Conservation (phyloP, 1,140 invertebrate species). For the Aphelinus atriplicis region DNA sequence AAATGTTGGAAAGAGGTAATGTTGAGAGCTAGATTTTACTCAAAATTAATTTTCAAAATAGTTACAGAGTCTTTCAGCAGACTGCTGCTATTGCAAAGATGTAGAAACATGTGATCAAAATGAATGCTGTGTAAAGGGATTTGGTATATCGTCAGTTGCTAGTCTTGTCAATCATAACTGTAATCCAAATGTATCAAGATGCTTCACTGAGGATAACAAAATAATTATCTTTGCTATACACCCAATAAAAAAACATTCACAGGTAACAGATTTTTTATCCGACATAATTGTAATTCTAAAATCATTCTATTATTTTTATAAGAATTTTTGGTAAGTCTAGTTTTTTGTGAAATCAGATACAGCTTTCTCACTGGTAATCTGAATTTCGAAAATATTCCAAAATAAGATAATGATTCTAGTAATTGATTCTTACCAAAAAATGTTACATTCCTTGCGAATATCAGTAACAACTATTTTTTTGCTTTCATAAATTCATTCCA, state of each 20-base stretch:
- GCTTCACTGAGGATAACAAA: slow-evolving; percentile 12
- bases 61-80: neutral
- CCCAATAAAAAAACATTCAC: slow-evolving; percentile 22
- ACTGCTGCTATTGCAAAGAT: neutral
- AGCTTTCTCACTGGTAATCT: too few relatives aligned
- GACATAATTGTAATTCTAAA: too few relatives aligned
- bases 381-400: too few relatives aligned
- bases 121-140: slow-evolving; percentile 4
- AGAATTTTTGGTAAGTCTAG: neutral
- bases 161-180: slow-evolving; percentile 22
- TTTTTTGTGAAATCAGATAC: too few relatives aligned
- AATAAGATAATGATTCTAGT: too few relatives aligned
- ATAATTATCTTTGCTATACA: slow-evolving; percentile 9
- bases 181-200: slow-evolving; percentile 13
- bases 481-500: too few relatives aligned
- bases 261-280: neutral
- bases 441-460: too few relatives aligned
- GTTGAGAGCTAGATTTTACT: too few relatives aligned
- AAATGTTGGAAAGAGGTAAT: neutral
- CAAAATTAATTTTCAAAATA: neutral
- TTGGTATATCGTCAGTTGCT: slow-evolving; percentile 12
- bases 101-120: slow-evolving; percentile 1
- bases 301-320: neutral
- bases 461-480: too few relatives aligned
- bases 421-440: too few relatives aligned